Percentiles rank a stretch among this genome's conserved stretches.
phyloP scores from a whole-genome alignment of 2,113 vertebrate species.

The Vulpes lagopus region DNA sequence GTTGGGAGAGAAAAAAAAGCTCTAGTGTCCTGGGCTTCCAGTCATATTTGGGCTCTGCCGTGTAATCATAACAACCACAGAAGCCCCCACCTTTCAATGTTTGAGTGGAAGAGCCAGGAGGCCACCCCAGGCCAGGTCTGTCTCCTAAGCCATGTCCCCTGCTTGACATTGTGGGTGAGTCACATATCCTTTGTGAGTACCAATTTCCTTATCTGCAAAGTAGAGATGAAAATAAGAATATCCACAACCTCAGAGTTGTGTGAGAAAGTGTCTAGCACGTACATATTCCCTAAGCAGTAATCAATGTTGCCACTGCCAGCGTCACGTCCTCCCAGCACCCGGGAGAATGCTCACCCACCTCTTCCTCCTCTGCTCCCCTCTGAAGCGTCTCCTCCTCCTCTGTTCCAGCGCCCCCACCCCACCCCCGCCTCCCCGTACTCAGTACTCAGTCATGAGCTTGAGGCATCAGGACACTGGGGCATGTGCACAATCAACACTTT shows the following conservation, averaged over 20 bases:
- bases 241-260: background rate
- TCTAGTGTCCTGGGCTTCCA: background rate
- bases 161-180: background rate
- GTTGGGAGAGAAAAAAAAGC: background rate
- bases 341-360: accelerated
- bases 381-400: background rate
- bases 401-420: accelerated
- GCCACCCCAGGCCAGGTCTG: background rate
- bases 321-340: background rate
- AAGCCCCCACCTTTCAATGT: background rate
- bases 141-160: background rate
- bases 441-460: accelerated
- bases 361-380: background rate
- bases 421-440: no score
- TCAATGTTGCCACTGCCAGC: accelerated
- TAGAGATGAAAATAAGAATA: constrained; percentile 9
- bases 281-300: background rate
- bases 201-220: background rate
- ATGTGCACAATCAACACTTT: constrained; percentile 59
- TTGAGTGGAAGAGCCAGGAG: background rate
- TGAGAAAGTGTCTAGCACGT: background rate
- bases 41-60: background rate
- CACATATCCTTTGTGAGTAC: background rate
- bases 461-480: background rate
- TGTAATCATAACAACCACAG: background rate